phyloP scores from a whole-genome alignment of 2,888 invertebrate species.

The Ichneumoninae sp. region DNA sequence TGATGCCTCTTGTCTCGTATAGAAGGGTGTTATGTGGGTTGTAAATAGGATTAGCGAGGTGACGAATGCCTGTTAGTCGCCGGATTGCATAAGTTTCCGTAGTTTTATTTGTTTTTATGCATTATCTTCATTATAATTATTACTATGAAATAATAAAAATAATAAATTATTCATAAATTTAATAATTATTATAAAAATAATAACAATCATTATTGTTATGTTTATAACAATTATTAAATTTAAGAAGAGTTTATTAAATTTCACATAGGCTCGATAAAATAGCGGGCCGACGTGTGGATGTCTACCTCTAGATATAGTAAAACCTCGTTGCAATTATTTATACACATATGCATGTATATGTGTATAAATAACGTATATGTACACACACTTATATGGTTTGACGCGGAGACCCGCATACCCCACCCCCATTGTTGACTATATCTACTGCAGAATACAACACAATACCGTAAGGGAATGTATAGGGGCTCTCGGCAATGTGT shows the following conservation, averaged over 20 bases:
- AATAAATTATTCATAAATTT: no score
- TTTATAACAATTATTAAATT: neutral
- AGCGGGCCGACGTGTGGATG: neutral
- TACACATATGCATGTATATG: neutral
- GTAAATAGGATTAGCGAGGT: no score
- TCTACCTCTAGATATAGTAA: neutral
- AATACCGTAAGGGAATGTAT: conserved; percentile 15
- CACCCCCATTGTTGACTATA: conserved; percentile 6
- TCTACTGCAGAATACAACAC: conserved; percentile 1
- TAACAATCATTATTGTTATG: neutral
- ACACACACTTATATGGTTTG: neutral
- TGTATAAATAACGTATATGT: no score
- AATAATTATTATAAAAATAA: no score
- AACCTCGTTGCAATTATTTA: neutral
- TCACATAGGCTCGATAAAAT: conserved; percentile 3
- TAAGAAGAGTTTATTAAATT: neutral
- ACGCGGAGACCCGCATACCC: neutral
- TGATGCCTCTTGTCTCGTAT: no score
- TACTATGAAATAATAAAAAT: neutral
- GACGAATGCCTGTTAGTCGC: no score
- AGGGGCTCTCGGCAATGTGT: conserved; percentile 14
- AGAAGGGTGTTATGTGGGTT: no score
- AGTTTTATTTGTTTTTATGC: no score
- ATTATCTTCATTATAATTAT: neutral
- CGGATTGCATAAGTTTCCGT: no score